Conservation (phyloP, 1,140 invertebrate genomes). For the Euschistus heros region DNA sequence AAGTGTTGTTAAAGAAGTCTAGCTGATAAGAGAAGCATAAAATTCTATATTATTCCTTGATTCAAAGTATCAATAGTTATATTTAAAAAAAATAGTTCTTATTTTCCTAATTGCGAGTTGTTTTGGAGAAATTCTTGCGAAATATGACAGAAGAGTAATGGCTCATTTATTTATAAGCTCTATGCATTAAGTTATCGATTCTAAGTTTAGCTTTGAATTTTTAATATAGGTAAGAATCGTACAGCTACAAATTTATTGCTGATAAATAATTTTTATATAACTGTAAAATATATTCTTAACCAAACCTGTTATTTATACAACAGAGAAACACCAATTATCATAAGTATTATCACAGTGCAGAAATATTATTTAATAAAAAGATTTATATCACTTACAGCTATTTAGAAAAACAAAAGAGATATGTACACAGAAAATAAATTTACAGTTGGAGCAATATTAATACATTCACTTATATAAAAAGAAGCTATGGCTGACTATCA, state of each 20-base stretch:
- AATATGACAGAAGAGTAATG: neutral
- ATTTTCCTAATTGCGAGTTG: neutral
- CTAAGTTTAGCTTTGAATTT: neutral
- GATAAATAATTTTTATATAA: neutral
- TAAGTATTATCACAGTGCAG: constrained; percentile 7
- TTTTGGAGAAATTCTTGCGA: neutral
- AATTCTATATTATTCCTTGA: constrained; percentile 1
- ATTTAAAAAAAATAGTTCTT: neutral
- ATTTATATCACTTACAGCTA: constrained; percentile 9
- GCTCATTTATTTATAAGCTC: no score
- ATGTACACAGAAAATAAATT: neutral
- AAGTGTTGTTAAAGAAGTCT: constrained; percentile 1
- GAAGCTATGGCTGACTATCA: neutral
- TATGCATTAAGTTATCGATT: neutral
- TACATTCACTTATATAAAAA: neutral
- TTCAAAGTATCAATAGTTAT: neutral
- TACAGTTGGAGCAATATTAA: neutral
- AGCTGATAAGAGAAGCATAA: neutral
- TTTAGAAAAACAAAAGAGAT: neutral
- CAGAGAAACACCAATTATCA: constrained; percentile 1
- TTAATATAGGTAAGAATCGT: neutral
- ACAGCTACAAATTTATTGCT: neutral
- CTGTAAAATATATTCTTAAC: neutral
- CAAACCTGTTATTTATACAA: neutral
- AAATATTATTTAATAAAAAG: constrained; percentile 2